These are phyloP conservation scores for Scolopax mira DNA, from an alignment of 2,113 vertebrate species.

Conservation along the genomic window DNA sequence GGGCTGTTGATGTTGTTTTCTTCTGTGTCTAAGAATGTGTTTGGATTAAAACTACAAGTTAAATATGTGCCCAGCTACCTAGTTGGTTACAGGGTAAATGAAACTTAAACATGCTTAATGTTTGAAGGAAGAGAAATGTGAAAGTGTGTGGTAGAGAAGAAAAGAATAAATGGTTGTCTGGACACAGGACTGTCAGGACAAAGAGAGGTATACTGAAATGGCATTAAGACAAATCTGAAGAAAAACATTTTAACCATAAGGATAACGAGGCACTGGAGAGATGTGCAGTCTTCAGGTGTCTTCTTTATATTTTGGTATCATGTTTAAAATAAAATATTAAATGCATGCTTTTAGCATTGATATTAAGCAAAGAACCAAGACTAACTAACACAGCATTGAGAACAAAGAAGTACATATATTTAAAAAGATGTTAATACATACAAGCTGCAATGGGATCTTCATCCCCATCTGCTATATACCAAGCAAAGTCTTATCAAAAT, in stretches of 20 bases:
- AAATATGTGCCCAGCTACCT: background rate
- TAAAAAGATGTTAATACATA: background rate
- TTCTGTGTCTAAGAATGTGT: background rate
- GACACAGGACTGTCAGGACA: background rate
- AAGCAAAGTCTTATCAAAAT: background rate
- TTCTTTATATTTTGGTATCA: background rate
- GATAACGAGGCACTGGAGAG: accelerated
- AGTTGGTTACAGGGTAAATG: background rate
- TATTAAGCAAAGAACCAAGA: background rate
- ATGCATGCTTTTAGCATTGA: background rate
- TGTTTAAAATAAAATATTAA: background rate
- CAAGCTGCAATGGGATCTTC: background rate
- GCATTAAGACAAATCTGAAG: background rate
- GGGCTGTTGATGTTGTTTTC: background rate
- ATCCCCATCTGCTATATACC: background rate
- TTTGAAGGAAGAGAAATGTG: background rate
- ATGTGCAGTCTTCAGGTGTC: background rate
- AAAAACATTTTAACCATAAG: background rate
- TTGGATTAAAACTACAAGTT: background rate
- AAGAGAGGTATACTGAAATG: background rate
- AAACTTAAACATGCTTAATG: background rate
- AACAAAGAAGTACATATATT: background rate
- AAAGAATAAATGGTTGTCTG: background rate
- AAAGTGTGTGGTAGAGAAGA: background rate
- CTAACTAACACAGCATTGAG: background rate